Base-by-base conservation (phyloP, 2,888 invertebrate species). In the Exephanes ischioxanthus region DNA sequence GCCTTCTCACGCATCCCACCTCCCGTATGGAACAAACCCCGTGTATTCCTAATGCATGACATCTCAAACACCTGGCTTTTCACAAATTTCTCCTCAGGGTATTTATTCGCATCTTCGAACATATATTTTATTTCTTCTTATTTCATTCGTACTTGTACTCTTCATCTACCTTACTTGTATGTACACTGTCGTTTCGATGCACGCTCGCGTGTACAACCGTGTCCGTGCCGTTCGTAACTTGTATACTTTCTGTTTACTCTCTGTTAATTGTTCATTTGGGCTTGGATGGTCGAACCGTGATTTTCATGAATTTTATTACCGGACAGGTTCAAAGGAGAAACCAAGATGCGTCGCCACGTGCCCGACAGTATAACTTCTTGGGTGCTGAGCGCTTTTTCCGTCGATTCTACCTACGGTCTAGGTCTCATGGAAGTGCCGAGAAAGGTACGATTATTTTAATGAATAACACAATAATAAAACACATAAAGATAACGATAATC, bases 1-100 rank as follows among this genome's bases (percentile, higher is more conserved):
- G 98, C 98, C 80, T 98, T 98, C 95, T 98, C 98, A 91, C 96
- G 97, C 80, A 96, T 98, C 88, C 98, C 98, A 51, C 95, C 96
- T 88, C 97, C 98, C 48, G 95, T 95, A 87, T 96, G 97, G 96
- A 96, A 96, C 92, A 96, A 96, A 90, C 98, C 98, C 58, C 96
- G 97, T 87, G 96, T 97, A 91, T 97, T 97, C 94, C 96, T 98
- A 89, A 96, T 96, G 91, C 95, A 96, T 91, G 95, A 96, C 87
- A 96, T 97, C 61, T 93, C 92, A 91, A 93, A 93, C 93, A 98
- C 98, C 61, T 98, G 98, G 98, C 96, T 98, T 92, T 97, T 98
- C 94, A 95, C 96, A 90, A 98, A 98, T 94, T 96, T 97, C 90
- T 96, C 97, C 63, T 96, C 97, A 88, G 97, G 97, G 96, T 97